These are phyloP conservation scores for Drosophila meridiana DNA, from an alignment of 2,888 invertebrate species.

Conservation along the genomic window DNA sequence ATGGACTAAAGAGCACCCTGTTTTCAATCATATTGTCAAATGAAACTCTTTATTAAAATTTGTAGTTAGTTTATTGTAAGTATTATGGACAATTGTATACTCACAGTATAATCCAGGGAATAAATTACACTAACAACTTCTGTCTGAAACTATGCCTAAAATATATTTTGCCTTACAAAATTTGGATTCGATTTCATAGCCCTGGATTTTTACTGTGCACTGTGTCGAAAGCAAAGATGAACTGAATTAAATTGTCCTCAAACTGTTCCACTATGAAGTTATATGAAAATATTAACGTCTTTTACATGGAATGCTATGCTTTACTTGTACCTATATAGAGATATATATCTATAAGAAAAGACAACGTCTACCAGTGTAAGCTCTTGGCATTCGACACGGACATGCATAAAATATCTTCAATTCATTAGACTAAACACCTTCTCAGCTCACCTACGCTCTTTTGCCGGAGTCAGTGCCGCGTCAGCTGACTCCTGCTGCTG, in stretches of 20 bases:
- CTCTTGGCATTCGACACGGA: not conserved
- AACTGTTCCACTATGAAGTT: not conserved
- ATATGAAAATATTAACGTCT: not conserved
- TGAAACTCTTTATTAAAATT: not conserved
- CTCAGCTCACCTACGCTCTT: not conserved
- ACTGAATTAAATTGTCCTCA: not conserved
- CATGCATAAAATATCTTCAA: not conserved
- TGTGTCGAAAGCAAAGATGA: not conserved
- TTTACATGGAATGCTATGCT: not conserved
- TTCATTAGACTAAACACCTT: not conserved
- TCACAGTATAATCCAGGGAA: conserved; percentile 1
- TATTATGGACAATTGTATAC: not conserved
- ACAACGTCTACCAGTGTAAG: not conserved
- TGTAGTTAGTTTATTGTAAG: not conserved
- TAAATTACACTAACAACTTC: not conserved
- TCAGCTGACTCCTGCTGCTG: not conserved
- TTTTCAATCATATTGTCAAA: not conserved
- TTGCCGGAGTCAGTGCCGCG: not conserved
- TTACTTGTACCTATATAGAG: not conserved
- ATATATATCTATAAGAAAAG: not conserved
- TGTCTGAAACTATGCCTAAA: not conserved
- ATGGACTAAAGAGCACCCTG: not conserved
- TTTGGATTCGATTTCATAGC: not conserved
- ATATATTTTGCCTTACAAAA: not conserved
- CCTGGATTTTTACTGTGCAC: not conserved